A percentile compares a stretch with the other conserved stretches of the same genome.
Conservation (phyloP, 2,888 invertebrate species). For the Archips xylosteana region DNA sequence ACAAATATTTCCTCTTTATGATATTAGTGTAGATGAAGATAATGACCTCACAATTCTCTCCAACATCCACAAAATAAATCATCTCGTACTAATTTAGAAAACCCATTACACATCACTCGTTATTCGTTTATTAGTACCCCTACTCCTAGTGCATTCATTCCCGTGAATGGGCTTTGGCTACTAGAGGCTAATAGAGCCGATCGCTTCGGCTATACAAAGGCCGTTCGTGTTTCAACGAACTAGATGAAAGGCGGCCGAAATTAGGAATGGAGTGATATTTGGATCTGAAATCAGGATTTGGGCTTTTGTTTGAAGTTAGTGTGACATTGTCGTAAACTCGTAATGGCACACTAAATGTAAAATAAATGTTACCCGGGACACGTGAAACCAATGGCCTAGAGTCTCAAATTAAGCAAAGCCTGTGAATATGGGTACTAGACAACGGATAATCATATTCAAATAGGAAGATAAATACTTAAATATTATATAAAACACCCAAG, state of each 20-base stretch:
- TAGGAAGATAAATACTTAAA: no score
- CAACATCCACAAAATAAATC: not conserved
- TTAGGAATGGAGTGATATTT: slow-evolving; percentile 1
- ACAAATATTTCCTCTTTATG: no score
- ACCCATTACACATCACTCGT: not conserved
- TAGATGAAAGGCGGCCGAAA: slow-evolving; percentile 13
- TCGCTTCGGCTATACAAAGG: slow-evolving; percentile 6
- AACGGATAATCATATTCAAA: no score
- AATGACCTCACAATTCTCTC: not conserved
- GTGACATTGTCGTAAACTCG: not conserved
- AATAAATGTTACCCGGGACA: no score
- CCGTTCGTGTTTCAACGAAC: slow-evolving; percentile 16
- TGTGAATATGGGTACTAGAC: no score
- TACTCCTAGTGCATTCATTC: not conserved
- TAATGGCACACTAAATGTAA: no score
- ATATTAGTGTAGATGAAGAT: no score
- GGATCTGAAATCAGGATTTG: not conserved
- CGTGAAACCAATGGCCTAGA: no score
- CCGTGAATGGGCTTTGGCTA: slow-evolving; percentile 19
- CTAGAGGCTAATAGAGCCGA: slow-evolving; percentile 2
- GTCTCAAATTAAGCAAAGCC: no score
- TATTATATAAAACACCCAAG: no score
- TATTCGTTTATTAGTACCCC: not conserved
- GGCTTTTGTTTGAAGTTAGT: not conserved
- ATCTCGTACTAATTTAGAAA: not conserved